Conservation (phyloP, 2,888 invertebrate genomes). For the Sphaeridia pumilis region DNA sequence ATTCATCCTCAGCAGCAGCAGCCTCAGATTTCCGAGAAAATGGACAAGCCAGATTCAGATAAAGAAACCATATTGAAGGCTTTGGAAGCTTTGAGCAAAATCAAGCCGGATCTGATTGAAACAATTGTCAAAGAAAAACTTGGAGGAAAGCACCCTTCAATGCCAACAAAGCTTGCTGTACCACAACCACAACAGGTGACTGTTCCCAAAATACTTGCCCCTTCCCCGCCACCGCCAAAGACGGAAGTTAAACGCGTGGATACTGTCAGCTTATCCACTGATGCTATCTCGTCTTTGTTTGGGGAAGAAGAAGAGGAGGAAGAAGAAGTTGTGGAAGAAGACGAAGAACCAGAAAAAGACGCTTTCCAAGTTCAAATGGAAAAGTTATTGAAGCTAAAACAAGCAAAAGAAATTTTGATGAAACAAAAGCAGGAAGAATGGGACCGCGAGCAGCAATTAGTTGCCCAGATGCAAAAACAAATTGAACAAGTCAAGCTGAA, state of each 20-base stretch:
- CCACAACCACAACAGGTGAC: constrained; percentile 4
- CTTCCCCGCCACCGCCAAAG: background rate
- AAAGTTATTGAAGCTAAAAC: background rate
- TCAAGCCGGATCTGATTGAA: constrained; percentile 28
- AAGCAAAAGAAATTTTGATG: background rate
- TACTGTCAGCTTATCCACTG: constrained; percentile 7
- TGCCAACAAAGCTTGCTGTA: background rate
- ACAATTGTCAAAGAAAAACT: constrained; percentile 22
- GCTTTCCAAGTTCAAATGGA: background rate
- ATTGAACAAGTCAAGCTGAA: no score
- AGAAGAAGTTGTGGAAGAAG: background rate
- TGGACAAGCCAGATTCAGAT: constrained; percentile 11
- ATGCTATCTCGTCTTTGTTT: constrained; percentile 13
- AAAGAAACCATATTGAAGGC: constrained; percentile 27
- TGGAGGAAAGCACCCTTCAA: constrained; percentile 5
- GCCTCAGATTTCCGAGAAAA: background rate
- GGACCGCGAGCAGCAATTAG: background rate
- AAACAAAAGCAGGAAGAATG: background rate
- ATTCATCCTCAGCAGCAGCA: constrained; percentile 3
- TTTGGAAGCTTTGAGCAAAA: constrained; percentile 27
- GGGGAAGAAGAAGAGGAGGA: background rate
- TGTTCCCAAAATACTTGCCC: no score
- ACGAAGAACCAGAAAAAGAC: background rate
- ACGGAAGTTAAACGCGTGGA: background rate
- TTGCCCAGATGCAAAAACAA: background rate